Percentiles rank a stretch among this genome's conserved stretches.
Conservation (phyloP, 2,113 vertebrate species). For the Nanorana parkeri region DNA sequence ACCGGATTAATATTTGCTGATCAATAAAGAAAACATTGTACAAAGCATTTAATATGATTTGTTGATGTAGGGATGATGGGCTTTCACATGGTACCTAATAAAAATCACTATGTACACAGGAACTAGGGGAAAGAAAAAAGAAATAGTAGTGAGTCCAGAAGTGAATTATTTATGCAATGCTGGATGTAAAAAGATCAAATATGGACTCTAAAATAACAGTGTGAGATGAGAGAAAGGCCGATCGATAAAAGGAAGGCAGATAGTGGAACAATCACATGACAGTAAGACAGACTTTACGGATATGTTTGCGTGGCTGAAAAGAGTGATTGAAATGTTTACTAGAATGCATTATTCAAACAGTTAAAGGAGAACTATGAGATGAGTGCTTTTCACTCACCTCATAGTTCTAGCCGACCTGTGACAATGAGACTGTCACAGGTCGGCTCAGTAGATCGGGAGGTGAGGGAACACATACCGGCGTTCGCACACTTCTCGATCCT, state of each 20-base stretch:
- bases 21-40: slow-evolving; percentile 34
- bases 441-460: too few relatives aligned
- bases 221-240: slow-evolving; percentile 9
- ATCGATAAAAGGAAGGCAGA: slow-evolving; percentile 19
- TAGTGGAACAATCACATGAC: not conserved
- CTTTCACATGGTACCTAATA: not conserved
- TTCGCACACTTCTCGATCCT: too few relatives aligned
- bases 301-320: not conserved
- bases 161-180: slow-evolving; percentile 7
- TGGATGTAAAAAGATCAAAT: slow-evolving; percentile 37
- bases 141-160: not conserved
- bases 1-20: slow-evolving; percentile 27
- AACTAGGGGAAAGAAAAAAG: not conserved
- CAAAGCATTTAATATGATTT: slow-evolving; percentile 2
- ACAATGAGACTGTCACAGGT: too few relatives aligned
- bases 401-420: too few relatives aligned
- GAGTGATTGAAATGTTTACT: too few relatives aligned
- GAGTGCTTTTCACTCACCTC: too few relatives aligned
- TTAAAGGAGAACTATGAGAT: too few relatives aligned
- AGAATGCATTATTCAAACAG: too few relatives aligned
- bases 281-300: too few relatives aligned
- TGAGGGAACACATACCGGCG: too few relatives aligned
- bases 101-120: not conserved
- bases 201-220: not conserved
- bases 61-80: not conserved